A percentile compares a stretch with the other conserved stretches of the same genome.
Evolutionary conservation across 2,888 invertebrate genomes (phyloP).

Genomic region (Petrolisthes manimaculis): DNA sequence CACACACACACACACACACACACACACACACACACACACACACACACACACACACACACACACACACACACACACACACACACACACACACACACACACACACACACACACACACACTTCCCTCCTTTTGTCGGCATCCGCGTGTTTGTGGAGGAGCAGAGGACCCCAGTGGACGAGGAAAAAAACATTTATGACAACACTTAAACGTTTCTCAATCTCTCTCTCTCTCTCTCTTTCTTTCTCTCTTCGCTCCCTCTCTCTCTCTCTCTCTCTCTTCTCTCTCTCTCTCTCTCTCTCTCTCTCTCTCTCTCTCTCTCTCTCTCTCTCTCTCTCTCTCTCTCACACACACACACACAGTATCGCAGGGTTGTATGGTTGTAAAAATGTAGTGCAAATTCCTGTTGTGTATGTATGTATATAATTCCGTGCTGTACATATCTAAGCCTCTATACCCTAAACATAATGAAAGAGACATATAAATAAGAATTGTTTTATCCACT

Average conservation of each 20-base stretch:
- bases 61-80: background rate
- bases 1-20: constrained; percentile 23
- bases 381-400: too few relatives aligned
- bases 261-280: constrained; percentile 1
- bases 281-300: constrained; percentile 35
- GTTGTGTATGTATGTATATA: too few relatives aligned
- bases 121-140: too few relatives aligned
- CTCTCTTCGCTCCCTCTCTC: background rate
- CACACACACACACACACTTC: background rate
- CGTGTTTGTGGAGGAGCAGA: too few relatives aligned
- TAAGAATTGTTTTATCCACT: too few relatives aligned
- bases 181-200: too few relatives aligned
- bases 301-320: constrained; percentile 33
- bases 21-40: constrained; percentile 20
- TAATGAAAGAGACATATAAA: too few relatives aligned
- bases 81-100: background rate
- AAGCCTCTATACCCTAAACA: too few relatives aligned
- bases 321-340: constrained; percentile 22
- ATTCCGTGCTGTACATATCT: too few relatives aligned
- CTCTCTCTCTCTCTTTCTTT: background rate
- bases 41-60: constrained; percentile 9
- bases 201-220: too few relatives aligned
- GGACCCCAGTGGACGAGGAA: too few relatives aligned
- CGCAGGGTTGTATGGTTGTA: too few relatives aligned
- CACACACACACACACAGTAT: background rate